Base-by-base conservation (phyloP, 2,797 vertebrate species). In the Hybognathus amarus region DNA sequence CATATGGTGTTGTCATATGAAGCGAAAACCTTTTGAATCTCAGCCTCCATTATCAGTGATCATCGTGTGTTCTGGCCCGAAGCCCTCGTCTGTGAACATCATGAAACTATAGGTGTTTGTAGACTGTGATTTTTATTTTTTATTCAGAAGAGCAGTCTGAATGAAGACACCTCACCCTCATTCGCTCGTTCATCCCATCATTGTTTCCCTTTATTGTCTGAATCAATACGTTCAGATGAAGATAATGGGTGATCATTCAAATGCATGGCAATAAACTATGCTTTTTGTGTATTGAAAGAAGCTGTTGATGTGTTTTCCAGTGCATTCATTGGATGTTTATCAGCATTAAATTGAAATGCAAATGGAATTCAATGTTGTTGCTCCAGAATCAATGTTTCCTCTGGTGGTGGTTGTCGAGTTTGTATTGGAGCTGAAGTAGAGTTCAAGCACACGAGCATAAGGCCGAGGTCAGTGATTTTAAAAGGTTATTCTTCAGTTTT, bases 321-420 rank as follows among this genome's bases (percentile, higher is more conserved):
- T 15, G 64, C 59, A 64, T 79, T 84, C 83, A 88, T 45, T 75
- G 83, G 69, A 63, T 80, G 89, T 90, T 91, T 90, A 91, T 91
- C 90, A 89, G 89, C 90, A 86, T 91, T 91, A 91, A 22, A 89
- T 90, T 89, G 84, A 68, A 87, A 85, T 84, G 87, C 88, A 89
- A 85, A 85, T 85, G 85, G 84, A 66, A 89, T 80, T 91, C 86
- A 33, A 86, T 89, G 85, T 84, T 87, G 85, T 77, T 87, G 85
- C 86, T 45, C 36, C 77, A 30, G 79, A 84, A 92, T 93, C 89
- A 74, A 91, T 92, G 88, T 91, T 90, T 90, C 89, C 91, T 79
- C 85, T 82, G 22, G 79, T 30, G 8, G 42, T 30, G 54, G 67
- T 36, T 40, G 52, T 6, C 2, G 38, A 66, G 70, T 24, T 45